Base-by-base conservation (phyloP, 2,113 vertebrate genomes). In the Saccopteryx bilineata region DNA sequence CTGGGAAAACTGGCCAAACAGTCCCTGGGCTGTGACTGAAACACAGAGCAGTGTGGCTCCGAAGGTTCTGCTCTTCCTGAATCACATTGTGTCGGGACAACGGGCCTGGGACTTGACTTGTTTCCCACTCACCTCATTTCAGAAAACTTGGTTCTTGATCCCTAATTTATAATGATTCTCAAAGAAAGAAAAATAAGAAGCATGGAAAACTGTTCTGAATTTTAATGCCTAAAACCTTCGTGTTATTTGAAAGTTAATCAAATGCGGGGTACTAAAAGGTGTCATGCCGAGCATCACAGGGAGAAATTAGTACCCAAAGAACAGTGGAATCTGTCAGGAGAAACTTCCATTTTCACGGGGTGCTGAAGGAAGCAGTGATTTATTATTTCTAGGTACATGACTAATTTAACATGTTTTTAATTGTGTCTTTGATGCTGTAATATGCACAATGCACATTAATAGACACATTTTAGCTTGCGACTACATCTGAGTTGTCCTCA, bases 221-320 rank as follows among this genome's bases (percentile, higher is more conserved):
- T 75, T 48, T 89, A 52, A 58, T 76, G 17, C 13, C 5, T 5
- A 23, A 58, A 76, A 72, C 33, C 8, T 23, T 85, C 7, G 13
- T 58, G 31, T 39, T 92, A 60, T 81, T 91, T 95, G 91, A 26
- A 91, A 88, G n/a, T 81, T 89, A 92, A 91, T 86, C 56, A 71
- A 26, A 54, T 13, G 48, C 61, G 23, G 60, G 39, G 4, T 13
- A 58, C 84, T 33, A 58, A 83, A 75, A 80, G 50, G 33, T 15
- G 33, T 87, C 71, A 50, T 19, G 39, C 7, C 24, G 54, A 39
- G 39, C 39, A 39, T 39, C 39, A 39, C 39, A 39, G 39, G 39
- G 39, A 60, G 65, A 74, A 78, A 75, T 91, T 19, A 46, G 60
- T 17, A 78, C 48, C 72, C 31, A 61, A 69, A 92, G 68, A 65